These are phyloP conservation scores for Orthosia cruda DNA, from an alignment of 2,888 invertebrate species.

Conservation along the genomic window DNA sequence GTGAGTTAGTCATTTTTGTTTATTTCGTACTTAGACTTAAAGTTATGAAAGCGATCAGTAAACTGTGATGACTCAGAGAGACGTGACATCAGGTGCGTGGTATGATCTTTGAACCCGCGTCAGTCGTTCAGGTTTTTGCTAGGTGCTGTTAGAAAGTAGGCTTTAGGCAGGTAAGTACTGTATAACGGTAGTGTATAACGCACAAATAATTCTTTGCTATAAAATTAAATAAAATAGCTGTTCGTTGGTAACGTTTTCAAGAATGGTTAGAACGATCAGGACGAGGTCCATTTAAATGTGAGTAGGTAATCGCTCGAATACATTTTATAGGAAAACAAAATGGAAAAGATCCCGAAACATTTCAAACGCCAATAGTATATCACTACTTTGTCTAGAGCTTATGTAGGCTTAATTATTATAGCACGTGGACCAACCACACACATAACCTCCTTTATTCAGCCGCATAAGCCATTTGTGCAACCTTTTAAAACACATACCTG, in stretches of 20 bases:
- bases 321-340: too few species aligned
- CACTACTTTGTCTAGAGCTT: neutral
- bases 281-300: too few species aligned
- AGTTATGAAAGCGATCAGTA: slow-evolving; percentile 15
- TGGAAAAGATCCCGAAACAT: too few species aligned
- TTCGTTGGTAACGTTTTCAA: too few species aligned
- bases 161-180: neutral
- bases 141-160: too few species aligned
- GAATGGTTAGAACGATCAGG: too few species aligned
- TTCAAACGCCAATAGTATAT: neutral
- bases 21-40: slow-evolving; percentile 14
- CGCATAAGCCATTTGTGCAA: too few species aligned
- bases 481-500: neutral
- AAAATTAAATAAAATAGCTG: neutral
- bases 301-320: too few species aligned
- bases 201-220: neutral
- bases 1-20: slow-evolving; percentile 19
- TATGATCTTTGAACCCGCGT: neutral
- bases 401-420: neutral
- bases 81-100: slow-evolving; percentile 10
- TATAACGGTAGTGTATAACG: too few species aligned
- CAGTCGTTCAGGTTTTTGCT: neutral
- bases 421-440: too few species aligned
- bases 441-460: neutral
- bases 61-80: slow-evolving; percentile 25